A percentile compares a stretch with the other conserved stretches of the same genome.
Evolutionary conservation across 2,113 vertebrate species (phyloP).

Genomic region (Nerophis ophidion): DNA sequence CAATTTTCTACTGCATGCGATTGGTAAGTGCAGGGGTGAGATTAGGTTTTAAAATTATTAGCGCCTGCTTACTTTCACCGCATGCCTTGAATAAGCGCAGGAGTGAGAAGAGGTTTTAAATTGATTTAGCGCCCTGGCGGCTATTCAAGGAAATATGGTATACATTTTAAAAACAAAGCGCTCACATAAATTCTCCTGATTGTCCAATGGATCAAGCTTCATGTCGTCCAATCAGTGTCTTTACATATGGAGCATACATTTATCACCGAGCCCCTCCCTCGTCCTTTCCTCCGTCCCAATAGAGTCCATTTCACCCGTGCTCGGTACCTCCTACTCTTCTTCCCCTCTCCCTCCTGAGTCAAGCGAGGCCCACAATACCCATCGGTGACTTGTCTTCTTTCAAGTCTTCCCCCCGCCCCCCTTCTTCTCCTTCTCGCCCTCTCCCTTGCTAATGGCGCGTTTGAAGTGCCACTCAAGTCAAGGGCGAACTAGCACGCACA

Average conservation of each 20-base stretch:
- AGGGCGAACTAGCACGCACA: constrained; percentile 49
- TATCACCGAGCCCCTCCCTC: constrained; percentile 13
- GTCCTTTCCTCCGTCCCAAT: constrained; percentile 7
- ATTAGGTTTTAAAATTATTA: too few species aligned
- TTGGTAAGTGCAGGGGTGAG: too few species aligned
- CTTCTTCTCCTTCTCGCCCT: constrained; percentile 11
- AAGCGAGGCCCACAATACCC: constrained; percentile 39
- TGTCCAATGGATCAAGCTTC: background rate
- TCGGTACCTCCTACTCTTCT: constrained; percentile 4
- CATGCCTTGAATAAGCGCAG: too few species aligned
- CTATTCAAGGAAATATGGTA: too few species aligned
- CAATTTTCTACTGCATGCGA: too few species aligned
- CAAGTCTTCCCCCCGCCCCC: constrained; percentile 31
- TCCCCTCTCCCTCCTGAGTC: constrained; percentile 38
- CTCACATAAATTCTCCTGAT: background rate
- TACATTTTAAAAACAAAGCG: too few species aligned
- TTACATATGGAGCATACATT: background rate
- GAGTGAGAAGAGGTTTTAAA: too few species aligned
- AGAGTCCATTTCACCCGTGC: background rate
- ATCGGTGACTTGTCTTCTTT: constrained; percentile 57
- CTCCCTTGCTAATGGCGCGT: constrained; percentile 48
- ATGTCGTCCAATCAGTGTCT: constrained; percentile 13
- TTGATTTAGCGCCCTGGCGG: too few species aligned
- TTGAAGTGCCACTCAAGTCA: constrained; percentile 69
- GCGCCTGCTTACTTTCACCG: too few species aligned